Evolutionary conservation across 2,888 invertebrate species (phyloP).

Genomic region (Limnephilus lunatus): DNA sequence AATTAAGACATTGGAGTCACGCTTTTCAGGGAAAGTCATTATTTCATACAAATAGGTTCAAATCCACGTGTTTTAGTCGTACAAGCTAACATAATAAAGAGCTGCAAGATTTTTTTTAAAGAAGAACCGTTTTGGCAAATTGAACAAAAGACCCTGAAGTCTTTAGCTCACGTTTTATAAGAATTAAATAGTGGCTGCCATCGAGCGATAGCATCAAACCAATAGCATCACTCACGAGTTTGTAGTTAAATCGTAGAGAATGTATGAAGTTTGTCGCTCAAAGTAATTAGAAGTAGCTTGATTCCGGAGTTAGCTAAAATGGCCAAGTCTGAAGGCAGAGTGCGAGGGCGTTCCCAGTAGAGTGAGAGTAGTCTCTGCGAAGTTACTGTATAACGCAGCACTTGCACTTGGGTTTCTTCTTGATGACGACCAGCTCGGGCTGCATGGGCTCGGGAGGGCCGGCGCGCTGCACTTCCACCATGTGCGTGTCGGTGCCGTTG

Average conservation of each 20-base stretch:
- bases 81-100: slow-evolving; percentile 8
- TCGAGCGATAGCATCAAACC: background rate
- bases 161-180: background rate
- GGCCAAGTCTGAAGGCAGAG: background rate
- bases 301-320: background rate
- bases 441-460: slow-evolving; percentile 88
- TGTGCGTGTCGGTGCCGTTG: slow-evolving; percentile 71
- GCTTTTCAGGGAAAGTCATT: background rate
- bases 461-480: slow-evolving; percentile 80
- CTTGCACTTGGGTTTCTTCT: slow-evolving; percentile 97
- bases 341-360: background rate
- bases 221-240: background rate
- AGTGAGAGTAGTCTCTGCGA: background rate
- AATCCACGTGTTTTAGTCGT: background rate
- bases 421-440: slow-evolving; percentile 94
- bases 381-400: slow-evolving; percentile 94
- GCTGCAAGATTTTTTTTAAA: background rate
- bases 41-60: background rate
- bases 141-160: background rate
- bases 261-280: background rate
- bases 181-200: background rate
- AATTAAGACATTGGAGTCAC: background rate
- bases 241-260: background rate
- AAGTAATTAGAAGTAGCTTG: background rate
- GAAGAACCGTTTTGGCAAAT: background rate